Evolutionary conservation across 92 coral and sea anemone genomes (phyloP), one percentile per base, ranked within the genome.

Genomic region (Meandrina meandrites): DNA sequence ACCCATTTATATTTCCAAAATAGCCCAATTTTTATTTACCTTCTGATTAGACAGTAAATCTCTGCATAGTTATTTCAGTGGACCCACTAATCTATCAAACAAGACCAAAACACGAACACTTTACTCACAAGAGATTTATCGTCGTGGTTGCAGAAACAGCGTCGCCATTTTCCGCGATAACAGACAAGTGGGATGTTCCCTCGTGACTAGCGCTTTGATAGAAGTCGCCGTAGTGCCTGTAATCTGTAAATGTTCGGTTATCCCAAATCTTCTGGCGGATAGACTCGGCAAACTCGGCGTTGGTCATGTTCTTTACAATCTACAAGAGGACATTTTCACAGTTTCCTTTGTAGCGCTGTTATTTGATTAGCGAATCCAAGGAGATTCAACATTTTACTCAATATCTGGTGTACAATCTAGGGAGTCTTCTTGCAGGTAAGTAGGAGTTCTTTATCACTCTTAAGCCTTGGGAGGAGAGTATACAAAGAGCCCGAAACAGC

Each of bases 111-210:
- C 1, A 18, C 21, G 60, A 54, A 5, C 14, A 54, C 4, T 24
- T 6, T 66, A 66, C 71, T 66, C 71, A 66, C 71, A 66, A 66
- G 71, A 66, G 71, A 66, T 66, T 66, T 66, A 66, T 66, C 71
- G 71, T 66, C 35, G 71, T 66, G 34, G 98, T 94, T 13, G 94
- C 94, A 27, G 98, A 90, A 50, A 96, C 98, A 27, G 98, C 98
- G 79, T 96, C 98, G 27, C 98, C 98, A 82, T 96, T 94, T 48
- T 90, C 95, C 22, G 98, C 96, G 83, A 96, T 60, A 62, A 96
- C 88, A 6, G 98, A 96, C 81, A 94, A 47, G 54, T 96, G 98
- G 7, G 98, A 89, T 10, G 98, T 96, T 18, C 98, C 94, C 7
- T 91, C 84, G 0, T 85, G 94, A 21, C 85, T 78, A 1, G 90